A percentile compares a stretch with the other conserved stretches of the same genome.
phyloP scores from a whole-genome alignment of 2,113 vertebrate genomes.

The Scartelaos histophorus region DNA sequence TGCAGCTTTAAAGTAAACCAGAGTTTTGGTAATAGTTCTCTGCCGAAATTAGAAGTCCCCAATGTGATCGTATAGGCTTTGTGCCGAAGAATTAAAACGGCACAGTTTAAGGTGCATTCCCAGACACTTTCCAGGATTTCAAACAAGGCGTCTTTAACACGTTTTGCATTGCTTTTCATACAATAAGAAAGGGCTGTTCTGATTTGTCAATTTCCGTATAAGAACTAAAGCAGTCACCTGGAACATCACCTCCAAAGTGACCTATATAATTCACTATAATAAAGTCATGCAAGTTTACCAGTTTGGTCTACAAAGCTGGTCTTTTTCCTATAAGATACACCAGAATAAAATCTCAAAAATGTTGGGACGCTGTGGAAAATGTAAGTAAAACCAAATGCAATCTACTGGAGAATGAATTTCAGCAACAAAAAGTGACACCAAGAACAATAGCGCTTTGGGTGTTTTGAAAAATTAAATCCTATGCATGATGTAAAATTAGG shows the following conservation, averaged over 20 bases:
- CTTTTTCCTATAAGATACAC: background rate
- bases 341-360: background rate
- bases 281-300: constrained; percentile 42
- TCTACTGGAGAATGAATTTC: background rate
- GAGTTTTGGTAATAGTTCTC: constrained; percentile 37
- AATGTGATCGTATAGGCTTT: constrained; percentile 43
- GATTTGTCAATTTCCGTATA: constrained; percentile 25
- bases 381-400: background rate
- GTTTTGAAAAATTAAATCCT: too few species aligned
- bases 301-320: constrained; percentile 14
- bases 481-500: too few species aligned
- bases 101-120: constrained; percentile 62
- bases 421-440: too few species aligned
- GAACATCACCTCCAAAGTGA: constrained; percentile 59
- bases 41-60: constrained; percentile 37
- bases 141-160: constrained; percentile 66
- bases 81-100: constrained; percentile 31
- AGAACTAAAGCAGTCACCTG: constrained; percentile 39
- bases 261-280: constrained; percentile 6
- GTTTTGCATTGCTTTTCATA: constrained; percentile 47
- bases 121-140: constrained; percentile 51
- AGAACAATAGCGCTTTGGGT: too few species aligned
- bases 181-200: constrained; percentile 36
- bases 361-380: background rate
- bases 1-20: background rate